Evolutionary conservation across 2,113 vertebrate genomes (phyloP).

Genomic region (Lontra canadensis): DNA sequence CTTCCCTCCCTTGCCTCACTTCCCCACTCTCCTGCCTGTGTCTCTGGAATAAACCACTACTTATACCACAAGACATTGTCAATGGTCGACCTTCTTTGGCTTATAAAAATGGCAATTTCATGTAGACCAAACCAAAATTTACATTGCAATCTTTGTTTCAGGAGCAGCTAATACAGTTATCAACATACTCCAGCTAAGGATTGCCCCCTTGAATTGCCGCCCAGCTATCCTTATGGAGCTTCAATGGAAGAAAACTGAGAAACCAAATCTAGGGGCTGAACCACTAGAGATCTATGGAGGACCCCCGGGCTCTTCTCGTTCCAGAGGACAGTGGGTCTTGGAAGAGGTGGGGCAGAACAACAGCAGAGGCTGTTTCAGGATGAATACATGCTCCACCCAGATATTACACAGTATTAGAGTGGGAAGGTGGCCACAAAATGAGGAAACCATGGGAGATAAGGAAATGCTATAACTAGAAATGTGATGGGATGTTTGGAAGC

Average conservation of each 20-base stretch:
- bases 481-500: neutral
- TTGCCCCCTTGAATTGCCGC: neutral
- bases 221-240: neutral
- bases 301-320: neutral
- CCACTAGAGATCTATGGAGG: neutral
- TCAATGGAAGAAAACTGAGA: neutral
- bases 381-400: neutral
- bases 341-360: neutral
- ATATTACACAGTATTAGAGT: neutral
- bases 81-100: neutral
- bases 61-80: too few relatives aligned
- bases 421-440: neutral
- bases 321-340: neutral
- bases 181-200: neutral
- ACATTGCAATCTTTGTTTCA: neutral
- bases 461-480: neutral
- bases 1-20: neutral
- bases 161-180: neutral
- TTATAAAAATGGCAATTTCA: neutral
- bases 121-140: neutral
- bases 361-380: neutral
- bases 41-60: neutral
- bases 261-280: neutral
- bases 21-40: neutral
- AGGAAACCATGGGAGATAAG: neutral